Evolutionary conservation across 2,797 vertebrate genomes (phyloP).

Genomic region (Eremophila alpestris): DNA sequence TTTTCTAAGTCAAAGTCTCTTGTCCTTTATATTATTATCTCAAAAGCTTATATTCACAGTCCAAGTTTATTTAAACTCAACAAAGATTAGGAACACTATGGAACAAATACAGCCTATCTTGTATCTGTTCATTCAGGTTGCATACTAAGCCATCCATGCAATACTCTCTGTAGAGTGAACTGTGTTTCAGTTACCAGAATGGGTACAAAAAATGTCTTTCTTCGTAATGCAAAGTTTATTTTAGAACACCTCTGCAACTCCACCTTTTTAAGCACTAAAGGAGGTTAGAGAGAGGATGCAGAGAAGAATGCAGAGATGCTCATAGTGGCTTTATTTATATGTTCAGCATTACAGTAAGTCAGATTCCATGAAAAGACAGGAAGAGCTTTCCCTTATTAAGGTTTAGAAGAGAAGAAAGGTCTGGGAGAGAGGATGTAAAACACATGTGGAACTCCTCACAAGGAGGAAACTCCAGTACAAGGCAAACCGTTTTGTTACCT

Average conservation of each 20-base stretch:
- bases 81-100: not conserved
- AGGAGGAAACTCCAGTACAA: not conserved
- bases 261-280: not conserved
- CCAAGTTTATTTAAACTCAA: not conserved
- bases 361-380: not conserved
- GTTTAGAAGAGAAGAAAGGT: not conserved
- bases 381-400: not conserved
- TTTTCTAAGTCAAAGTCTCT: not conserved
- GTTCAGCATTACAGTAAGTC: not conserved
- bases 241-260: not conserved
- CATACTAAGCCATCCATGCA: not conserved
- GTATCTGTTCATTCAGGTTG: not conserved
- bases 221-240: not conserved
- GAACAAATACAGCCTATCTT: not conserved
- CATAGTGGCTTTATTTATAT: accelerated
- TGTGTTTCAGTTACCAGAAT: not conserved
- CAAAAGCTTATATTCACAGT: not conserved
- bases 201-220: not conserved
- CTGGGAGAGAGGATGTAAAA: not conserved
- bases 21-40: not conserved
- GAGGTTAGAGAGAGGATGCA: not conserved
- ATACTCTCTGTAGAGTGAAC: not conserved
- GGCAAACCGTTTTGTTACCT: not conserved
- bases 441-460: not conserved
- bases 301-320: not conserved